Evolutionary conservation across 2,888 invertebrate genomes (phyloP).

Genomic region (Willowsia nigromaculata): DNA sequence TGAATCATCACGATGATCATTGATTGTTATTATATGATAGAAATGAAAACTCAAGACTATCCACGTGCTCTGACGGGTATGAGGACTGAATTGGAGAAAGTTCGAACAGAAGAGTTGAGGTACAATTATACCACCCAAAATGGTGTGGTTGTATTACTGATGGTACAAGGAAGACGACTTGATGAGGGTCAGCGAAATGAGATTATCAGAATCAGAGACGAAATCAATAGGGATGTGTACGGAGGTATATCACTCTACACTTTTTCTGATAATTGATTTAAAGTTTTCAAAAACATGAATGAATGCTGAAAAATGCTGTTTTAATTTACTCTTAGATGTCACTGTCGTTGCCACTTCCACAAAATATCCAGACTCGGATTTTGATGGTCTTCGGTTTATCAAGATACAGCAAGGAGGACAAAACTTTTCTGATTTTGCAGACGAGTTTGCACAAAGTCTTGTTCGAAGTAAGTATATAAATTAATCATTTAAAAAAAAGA

Average conservation of each 20-base stretch:
- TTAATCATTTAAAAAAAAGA: not conserved
- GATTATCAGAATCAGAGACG: conserved; percentile 45
- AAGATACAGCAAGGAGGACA: conserved; percentile 48
- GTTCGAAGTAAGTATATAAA: conserved; percentile 62
- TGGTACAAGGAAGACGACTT: conserved; percentile 75
- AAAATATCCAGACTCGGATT: conserved; percentile 69
- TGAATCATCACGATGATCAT: too few relatives aligned
- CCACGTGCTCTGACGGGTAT: conserved; percentile 35
- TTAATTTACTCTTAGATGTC: conserved; percentile 63
- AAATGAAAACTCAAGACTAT: conserved; percentile 56
- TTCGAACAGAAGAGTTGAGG: conserved; percentile 60
- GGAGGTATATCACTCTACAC: too few relatives aligned
- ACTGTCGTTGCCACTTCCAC: conserved; percentile 73
- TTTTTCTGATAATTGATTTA: too few relatives aligned
- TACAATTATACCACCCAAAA: conserved; percentile 57
- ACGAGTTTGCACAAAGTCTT: conserved; percentile 65
- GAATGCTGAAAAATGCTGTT: too few relatives aligned
- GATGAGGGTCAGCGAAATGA: conserved; percentile 68
- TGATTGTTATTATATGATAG: too few relatives aligned
- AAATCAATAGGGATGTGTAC: conserved; percentile 49
- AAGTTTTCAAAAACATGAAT: too few relatives aligned
- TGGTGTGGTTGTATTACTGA: conserved; percentile 69
- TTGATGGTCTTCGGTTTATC: conserved; percentile 69
- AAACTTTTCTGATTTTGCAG: conserved; percentile 67
- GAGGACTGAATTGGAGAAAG: conserved; percentile 61